Evolutionary conservation across 1,140 invertebrate species (phyloP), one percentile per base, ranked within the genome.

Genomic region (Drosophila orosa): DNA sequence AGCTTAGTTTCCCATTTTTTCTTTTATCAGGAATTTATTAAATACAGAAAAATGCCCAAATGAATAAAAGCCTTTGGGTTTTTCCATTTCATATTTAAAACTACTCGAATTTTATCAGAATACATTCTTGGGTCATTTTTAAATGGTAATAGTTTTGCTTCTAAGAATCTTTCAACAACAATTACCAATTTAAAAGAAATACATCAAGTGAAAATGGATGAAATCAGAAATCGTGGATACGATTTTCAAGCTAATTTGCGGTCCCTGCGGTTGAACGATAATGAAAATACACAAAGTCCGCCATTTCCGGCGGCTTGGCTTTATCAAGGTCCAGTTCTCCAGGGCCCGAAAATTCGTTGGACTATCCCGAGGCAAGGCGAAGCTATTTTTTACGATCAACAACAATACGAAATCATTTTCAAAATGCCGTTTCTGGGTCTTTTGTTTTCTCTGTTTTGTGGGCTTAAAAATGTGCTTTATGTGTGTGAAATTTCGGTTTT

Each of bases 401-500:
- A 47, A 71, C 19, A 19, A 59, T 50, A 50, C 15, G 29, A 56
- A 60, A 44, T 50, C 8, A 37, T 60, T 76, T 68, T 33, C 6
- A 47, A 80, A 80, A 45, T 69, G 47, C 56, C 59, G 67, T 80
- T 84, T 66, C n/a, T 59, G 44, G 44, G 56, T 24, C 48, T 50
- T 62, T 67, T 83, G 60, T 74, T 61, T 74, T 59, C 9, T 22
- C 6, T 15, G 22, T 47, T n/a, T n/a, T 47, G n/a, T 44, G 25
- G 25, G 6, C 29, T 15, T 40, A 13, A 25, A 13, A 48, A 29
- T 61, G 35, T 73, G 22, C 40, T 45, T 55, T 62, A 50, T 78
- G 40, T 74, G 63, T 65, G 77, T 80, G 55, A 80, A 76, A 66
- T 56, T 80, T 72, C 15, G 6, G 39, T 52, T 63, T 74, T 63